Conservation (phyloP, 2,888 invertebrate species). For the Eudemis profundana region DNA sequence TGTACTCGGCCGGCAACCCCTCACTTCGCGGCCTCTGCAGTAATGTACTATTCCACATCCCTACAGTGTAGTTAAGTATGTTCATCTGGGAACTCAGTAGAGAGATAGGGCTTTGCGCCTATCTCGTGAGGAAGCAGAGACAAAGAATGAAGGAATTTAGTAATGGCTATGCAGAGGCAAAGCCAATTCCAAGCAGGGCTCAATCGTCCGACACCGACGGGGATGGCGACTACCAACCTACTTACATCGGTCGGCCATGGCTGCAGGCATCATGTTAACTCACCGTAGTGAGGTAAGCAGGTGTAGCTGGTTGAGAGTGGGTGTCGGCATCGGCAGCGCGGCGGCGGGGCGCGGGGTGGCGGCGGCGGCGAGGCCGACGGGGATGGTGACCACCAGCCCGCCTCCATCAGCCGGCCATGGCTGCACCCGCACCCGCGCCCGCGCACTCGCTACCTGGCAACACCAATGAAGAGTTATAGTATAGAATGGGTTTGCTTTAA, state of each 20-base stretch:
- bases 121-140: too few species aligned
- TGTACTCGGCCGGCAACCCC: too few species aligned
- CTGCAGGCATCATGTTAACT: slow-evolving; percentile 54
- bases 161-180: too few species aligned
- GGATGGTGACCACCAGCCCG: slow-evolving; percentile 78
- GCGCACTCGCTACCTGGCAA: slow-evolving; percentile 76
- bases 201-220: slow-evolving; percentile 78
- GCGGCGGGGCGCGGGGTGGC: slow-evolving; percentile 78
- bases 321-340: slow-evolving; percentile 80
- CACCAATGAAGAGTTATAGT: slow-evolving; percentile 13
- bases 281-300: slow-evolving; percentile 79
- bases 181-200: slow-evolving; percentile 56
- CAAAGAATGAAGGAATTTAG: too few species aligned
- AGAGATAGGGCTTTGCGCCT: too few species aligned
- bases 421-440: slow-evolving; percentile 71
- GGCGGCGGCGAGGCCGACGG: slow-evolving; percentile 80
- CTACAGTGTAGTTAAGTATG: too few species aligned
- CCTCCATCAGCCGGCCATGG: slow-evolving; percentile 81
- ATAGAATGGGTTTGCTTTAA: too few species aligned
- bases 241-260: slow-evolving; percentile 80
- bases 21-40: too few species aligned
- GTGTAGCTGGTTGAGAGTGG: slow-evolving; percentile 77
- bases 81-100: too few species aligned
- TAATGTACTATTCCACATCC: too few species aligned
- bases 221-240: slow-evolving; percentile 78